These are phyloP conservation scores for Calameuta idolon DNA, from an alignment of 2,888 invertebrate species.

Conservation along the genomic window DNA sequence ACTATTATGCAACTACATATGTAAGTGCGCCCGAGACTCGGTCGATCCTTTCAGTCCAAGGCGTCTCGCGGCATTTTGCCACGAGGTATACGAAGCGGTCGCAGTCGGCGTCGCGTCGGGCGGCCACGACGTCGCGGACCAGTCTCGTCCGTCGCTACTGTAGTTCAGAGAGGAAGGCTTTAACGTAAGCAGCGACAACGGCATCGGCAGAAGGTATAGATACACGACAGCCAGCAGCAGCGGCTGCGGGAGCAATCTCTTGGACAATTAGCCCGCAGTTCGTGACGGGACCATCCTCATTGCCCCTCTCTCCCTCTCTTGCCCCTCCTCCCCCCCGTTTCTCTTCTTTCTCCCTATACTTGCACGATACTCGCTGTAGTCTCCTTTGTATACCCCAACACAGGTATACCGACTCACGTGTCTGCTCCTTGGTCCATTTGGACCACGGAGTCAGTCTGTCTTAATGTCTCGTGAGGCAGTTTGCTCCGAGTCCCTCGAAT, in stretches of 20 bases:
- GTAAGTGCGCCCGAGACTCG: neutral
- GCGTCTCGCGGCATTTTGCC: neutral
- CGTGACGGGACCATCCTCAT: slow-evolving; percentile 62
- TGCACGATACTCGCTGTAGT: slow-evolving; percentile 4
- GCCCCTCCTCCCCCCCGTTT: too few relatives aligned
- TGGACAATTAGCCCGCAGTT: slow-evolving; percentile 64
- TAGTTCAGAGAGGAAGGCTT: neutral
- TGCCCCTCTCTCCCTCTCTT: too few relatives aligned
- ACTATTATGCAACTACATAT: neutral
- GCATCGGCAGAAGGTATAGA: neutral
- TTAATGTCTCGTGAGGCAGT: neutral
- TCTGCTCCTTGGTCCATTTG: slow-evolving; percentile 13
- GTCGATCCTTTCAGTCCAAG: neutral
- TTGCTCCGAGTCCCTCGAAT: slow-evolving; percentile 35
- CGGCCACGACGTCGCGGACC: neutral
- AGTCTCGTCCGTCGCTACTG: neutral
- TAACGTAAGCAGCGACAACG: neutral
- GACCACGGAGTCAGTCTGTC: neutral
- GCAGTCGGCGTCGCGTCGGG: neutral
- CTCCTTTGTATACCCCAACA: slow-evolving; percentile 3
- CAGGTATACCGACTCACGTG: slow-evolving; percentile 13
- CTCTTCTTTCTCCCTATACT: slow-evolving; percentile 23
- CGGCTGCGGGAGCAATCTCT: slow-evolving; percentile 60
- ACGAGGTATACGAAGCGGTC: neutral
- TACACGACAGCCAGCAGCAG: slow-evolving; percentile 24